Conservation (phyloP, 2,888 invertebrate species). For the Harpalus rufipes region DNA sequence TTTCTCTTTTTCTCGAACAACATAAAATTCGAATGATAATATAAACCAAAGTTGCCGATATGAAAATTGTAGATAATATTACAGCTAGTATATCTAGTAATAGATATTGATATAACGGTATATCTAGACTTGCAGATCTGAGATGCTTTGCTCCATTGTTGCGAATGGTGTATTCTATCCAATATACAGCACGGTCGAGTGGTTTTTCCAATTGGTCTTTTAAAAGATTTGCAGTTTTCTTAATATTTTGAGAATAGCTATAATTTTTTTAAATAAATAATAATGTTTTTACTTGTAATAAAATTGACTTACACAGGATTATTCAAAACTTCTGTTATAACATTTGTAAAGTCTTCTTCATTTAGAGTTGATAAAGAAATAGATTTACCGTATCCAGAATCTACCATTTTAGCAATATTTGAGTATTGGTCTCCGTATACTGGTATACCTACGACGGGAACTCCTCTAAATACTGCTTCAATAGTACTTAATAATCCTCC, state of each 20-base stretch:
- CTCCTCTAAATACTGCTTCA: conserved; percentile 72
- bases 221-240: conserved; percentile 61
- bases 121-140: conserved; percentile 42
- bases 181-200: conserved; percentile 48
- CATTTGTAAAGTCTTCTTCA: conserved; percentile 74
- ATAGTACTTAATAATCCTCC: conserved; percentile 80
- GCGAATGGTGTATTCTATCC: conserved; percentile 56
- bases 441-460: too few relatives aligned
- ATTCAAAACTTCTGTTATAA: conserved; percentile 75
- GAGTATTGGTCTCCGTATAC: too few relatives aligned
- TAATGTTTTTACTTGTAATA: too few relatives aligned
- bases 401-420: too few relatives aligned
- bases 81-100: conserved; percentile 66
- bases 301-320: conserved; percentile 70
- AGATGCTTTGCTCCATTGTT: conserved; percentile 65
- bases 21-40: too few relatives aligned
- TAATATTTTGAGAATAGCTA: conserved; percentile 59
- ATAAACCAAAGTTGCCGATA: too few relatives aligned
- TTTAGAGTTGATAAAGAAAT: conserved; percentile 70
- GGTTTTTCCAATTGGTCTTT: conserved; percentile 63
- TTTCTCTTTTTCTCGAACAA: too few relatives aligned
- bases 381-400: too few relatives aligned
- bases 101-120: conserved; percentile 60
- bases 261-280: neutral
- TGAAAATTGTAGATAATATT: too few relatives aligned